These are phyloP conservation scores for Meriones unguiculatus DNA, from an alignment of 2,113 vertebrate genomes.

Conservation along the genomic window DNA sequence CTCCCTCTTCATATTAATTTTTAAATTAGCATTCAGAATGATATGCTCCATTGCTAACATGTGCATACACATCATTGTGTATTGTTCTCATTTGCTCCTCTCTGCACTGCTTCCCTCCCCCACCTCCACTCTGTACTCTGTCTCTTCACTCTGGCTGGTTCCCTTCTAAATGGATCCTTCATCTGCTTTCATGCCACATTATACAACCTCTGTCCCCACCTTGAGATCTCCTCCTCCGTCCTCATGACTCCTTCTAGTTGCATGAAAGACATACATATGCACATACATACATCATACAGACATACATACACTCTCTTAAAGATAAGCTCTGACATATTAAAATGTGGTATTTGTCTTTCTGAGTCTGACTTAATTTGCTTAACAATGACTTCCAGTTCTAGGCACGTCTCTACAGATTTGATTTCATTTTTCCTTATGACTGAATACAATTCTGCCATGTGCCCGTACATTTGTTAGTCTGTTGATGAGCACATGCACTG, in stretches of 20 bases:
- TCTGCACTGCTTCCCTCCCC: background rate
- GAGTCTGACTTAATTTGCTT: background rate
- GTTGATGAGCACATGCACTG: background rate
- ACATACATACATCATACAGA: background rate
- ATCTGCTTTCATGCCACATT: background rate
- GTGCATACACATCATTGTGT: background rate
- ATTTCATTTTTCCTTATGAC: background rate
- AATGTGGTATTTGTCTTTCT: background rate
- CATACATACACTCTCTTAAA: background rate
- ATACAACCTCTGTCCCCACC: background rate
- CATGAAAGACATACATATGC: background rate
- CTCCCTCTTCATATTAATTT: background rate
- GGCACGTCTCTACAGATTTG: background rate
- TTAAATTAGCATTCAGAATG: too few species aligned
- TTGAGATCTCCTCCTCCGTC: background rate
- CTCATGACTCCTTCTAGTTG: background rate
- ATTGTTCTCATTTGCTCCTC: background rate
- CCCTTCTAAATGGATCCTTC: background rate
- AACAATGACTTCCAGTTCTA: too few species aligned
- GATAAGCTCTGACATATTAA: background rate
- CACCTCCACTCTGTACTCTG: too few species aligned
- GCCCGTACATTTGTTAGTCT: background rate
- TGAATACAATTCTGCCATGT: background rate
- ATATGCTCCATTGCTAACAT: background rate
- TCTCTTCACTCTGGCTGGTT: background rate